Evolutionary conservation across 2,797 vertebrate genomes (phyloP), one percentile per base, ranked within the genome.

Genomic region (Leptatherina wallacei): DNA sequence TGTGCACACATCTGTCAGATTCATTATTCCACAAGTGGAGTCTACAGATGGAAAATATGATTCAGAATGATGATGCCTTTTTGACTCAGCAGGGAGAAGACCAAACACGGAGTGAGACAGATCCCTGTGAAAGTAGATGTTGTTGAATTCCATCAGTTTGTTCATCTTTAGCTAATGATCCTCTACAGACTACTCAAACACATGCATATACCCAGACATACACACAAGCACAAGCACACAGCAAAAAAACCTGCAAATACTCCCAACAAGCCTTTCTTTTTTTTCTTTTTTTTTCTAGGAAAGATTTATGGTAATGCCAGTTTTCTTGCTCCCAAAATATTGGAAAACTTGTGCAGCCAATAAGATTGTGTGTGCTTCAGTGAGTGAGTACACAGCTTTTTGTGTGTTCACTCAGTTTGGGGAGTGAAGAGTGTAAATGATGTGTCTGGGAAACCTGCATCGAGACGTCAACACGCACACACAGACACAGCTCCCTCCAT

Each of bases 11-110:
- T 91, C 91, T 93, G 92, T 69, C 71, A 77, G 75, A 89, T 73
- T 85, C 89, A 89, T 93, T 92, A 91, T 85, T 89, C 70, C 82
- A 78, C 78, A 84, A 89, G 86, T 73, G 62, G 84, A 89, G 82
- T 85, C 58, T 36, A 82, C 88, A 90, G 91, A 91, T 91, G 92
- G 92, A 93, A 93, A 91, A 88, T 85, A 35, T 92, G 88, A 92
- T 88, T 88, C 88, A 77, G 79, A 85, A 87, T 64, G 85, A 88
- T 88, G 90, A 91, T 88, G 88, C 86, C 72, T 89, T 72, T 87
- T 90, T 88, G 85, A 91, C 85, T 89, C 88, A 83, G 87, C 82
- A 78, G 86, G 85, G 87, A 89, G 55, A 83, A 66, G 67, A 84
- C 78, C 68, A 22, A 88, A 82, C 52, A 33, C 62, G 73, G 80